Conservation (phyloP, 2,113 vertebrate genomes). For the Alosa alosa region DNA sequence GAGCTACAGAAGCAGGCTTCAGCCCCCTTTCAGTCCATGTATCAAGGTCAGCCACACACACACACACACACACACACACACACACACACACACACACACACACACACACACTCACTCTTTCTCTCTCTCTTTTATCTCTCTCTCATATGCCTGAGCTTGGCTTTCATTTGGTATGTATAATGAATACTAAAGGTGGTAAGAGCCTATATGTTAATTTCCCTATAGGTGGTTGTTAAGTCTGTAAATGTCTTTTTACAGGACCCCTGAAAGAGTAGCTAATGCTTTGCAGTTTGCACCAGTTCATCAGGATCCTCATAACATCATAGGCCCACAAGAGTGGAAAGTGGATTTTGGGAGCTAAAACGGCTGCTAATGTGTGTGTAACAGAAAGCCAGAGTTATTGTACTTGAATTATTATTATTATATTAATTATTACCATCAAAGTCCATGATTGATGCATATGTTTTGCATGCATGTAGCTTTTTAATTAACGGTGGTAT, state of each 20-base stretch:
- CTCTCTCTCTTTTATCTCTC: not conserved
- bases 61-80: not conserved
- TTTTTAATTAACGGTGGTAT: not conserved
- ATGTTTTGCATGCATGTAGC: not conserved
- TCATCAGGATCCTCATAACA: no score
- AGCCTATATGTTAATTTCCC: no score
- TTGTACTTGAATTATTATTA: not conserved
- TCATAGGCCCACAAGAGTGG: no score
- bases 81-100: not conserved
- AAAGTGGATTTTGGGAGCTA: no score
- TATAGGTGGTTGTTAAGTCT: no score
- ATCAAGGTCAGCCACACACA: slow-evolving; percentile 75
- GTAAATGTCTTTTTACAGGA: no score
- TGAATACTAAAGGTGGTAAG: no score
- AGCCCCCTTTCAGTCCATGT: slow-evolving; percentile 77
- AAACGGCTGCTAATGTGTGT: no score
- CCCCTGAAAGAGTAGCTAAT: no score
- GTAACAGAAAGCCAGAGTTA: not conserved
- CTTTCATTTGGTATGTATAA: no score
- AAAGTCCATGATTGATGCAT: slow-evolving; percentile 13
- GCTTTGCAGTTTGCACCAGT: no score
- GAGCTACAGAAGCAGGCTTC: slow-evolving; percentile 75
- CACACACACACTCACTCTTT: not conserved
- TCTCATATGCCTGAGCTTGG: not conserved
- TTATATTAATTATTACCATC: no score